phyloP scores from a whole-genome alignment of 1,140 invertebrate species.

The Papilio aristodemus region DNA sequence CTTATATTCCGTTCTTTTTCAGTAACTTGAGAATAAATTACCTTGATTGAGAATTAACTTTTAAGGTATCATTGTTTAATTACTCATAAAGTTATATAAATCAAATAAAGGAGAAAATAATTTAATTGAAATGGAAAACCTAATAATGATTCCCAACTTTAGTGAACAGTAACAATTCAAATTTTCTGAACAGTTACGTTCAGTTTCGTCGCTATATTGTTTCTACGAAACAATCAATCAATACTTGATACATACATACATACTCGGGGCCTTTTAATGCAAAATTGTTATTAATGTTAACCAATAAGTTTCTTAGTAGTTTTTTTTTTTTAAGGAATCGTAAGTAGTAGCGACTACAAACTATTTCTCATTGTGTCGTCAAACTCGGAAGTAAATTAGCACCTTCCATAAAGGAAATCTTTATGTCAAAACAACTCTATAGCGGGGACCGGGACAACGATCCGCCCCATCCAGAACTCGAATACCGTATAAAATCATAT shows the following conservation, averaged over 20 bases:
- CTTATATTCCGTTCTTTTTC: neutral
- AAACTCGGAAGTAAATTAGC: neutral
- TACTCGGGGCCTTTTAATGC: no score
- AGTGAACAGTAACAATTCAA: no score
- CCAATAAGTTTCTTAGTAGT: no score
- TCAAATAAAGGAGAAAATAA: neutral
- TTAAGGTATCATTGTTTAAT: neutral
- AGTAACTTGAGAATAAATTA: neutral
- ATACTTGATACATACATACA: no score
- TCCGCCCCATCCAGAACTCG: neutral
- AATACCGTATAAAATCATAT: slow-evolving; percentile 37
- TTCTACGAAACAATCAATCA: no score
- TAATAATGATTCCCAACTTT: neutral
- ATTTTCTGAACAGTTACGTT: no score
- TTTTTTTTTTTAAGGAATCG: no score
- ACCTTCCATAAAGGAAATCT: neutral
- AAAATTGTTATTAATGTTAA: no score
- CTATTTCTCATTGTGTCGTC: no score
- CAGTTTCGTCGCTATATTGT: no score
- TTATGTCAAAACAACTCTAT: neutral
- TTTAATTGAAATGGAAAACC: neutral
- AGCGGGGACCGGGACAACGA: neutral
- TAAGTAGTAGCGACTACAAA: no score
- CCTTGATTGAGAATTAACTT: neutral
- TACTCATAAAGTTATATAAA: neutral